Evolutionary conservation across 1,140 invertebrate species (phyloP).

Genomic region (Phymastichus coffea): DNA sequence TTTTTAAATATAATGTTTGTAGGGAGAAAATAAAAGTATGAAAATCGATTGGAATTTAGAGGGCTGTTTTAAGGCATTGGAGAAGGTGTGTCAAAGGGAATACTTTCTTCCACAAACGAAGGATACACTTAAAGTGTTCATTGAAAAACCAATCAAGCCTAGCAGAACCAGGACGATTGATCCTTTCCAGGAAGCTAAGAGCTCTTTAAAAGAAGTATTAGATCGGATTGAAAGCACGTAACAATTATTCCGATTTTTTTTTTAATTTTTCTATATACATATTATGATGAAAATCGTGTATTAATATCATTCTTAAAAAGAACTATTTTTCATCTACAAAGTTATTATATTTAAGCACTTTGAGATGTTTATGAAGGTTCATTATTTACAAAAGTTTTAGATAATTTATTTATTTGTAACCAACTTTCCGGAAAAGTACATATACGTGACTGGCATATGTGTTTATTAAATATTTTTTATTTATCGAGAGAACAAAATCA

Average conservation of each 20-base stretch:
- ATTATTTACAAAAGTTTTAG: conserved; percentile 26
- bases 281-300: conserved; percentile 10
- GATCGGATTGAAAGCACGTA: conserved; percentile 37
- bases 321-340: not conserved
- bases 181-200: conserved; percentile 47
- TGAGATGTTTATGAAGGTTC: conserved; percentile 12
- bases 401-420: conserved; percentile 33
- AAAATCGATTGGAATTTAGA: conserved; percentile 62
- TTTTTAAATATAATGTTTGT: conserved; percentile 23
- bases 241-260: conserved; percentile 7
- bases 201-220: conserved; percentile 42
- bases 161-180: conserved; percentile 39
- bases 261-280: conserved; percentile 11
- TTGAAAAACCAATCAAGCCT: conserved; percentile 54
- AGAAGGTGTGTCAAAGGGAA: conserved; percentile 55
- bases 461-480: conserved; percentile 17
- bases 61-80: conserved; percentile 61
- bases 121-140: conserved; percentile 59
- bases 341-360: conserved; percentile 23
- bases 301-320: not conserved
- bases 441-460: conserved; percentile 15
- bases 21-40: conserved; percentile 62
- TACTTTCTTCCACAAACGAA: conserved; percentile 59
- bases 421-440: conserved; percentile 25
- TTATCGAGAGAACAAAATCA: conserved; percentile 5